phyloP scores from a whole-genome alignment of 2,113 vertebrate species.

The Corythornis cristatus region DNA sequence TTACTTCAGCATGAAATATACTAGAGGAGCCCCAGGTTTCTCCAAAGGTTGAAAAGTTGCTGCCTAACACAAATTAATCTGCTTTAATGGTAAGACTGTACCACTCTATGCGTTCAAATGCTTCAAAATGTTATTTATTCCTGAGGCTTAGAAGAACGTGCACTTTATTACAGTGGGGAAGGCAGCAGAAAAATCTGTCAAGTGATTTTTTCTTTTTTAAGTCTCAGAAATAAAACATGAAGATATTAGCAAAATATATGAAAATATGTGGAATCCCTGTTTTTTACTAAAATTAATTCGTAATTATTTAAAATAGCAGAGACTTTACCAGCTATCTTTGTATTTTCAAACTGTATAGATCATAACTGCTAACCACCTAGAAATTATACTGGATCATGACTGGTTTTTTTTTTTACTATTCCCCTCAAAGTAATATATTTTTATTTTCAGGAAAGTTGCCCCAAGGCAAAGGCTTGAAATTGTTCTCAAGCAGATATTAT shows the following conservation, averaged over 20 bases:
- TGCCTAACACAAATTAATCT: background rate
- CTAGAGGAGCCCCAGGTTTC: background rate
- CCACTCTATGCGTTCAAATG: background rate
- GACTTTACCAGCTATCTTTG: background rate
- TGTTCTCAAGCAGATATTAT: slow-evolving; percentile 52
- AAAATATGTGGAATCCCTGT: background rate
- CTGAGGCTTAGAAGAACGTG: background rate
- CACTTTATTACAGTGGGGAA: background rate
- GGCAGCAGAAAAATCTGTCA: background rate
- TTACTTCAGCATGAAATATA: background rate
- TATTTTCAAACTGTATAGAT: background rate
- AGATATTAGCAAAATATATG: background rate
- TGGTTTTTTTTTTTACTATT: background rate
- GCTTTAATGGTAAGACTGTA: background rate
- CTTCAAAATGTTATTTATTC: background rate
- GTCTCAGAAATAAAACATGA: background rate
- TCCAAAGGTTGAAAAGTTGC: background rate
- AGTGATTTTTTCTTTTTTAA: background rate
- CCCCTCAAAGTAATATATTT: slow-evolving; percentile 41
- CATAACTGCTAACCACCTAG: background rate
- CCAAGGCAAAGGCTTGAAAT: slow-evolving; percentile 47
- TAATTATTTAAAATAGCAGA: background rate
- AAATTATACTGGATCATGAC: background rate
- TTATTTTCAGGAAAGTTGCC: slow-evolving; percentile 58
- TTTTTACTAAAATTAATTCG: background rate